Evolutionary conservation across 2,113 vertebrate genomes (phyloP).

Genomic region (Benitochromis conjunctus): DNA sequence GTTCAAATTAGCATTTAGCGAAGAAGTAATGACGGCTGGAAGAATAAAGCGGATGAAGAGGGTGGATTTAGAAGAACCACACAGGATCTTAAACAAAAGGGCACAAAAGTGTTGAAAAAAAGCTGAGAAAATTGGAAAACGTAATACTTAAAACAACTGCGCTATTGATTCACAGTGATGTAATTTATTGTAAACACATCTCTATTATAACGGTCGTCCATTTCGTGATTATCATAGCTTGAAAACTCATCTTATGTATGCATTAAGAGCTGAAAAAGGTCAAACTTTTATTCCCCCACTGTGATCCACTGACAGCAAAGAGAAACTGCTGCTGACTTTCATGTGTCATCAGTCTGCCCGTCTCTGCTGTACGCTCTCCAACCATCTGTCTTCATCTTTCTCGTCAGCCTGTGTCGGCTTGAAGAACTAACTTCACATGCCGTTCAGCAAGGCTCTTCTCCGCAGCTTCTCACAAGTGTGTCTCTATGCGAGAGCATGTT

Average conservation of each 20-base stretch:
- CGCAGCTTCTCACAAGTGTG: not conserved
- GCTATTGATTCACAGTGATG: not conserved
- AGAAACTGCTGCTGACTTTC: not conserved
- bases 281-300: not conserved
- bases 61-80: not conserved
- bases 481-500: not conserved
- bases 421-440: not conserved
- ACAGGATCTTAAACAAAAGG: not conserved
- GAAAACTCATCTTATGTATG: not conserved
- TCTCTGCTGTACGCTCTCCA: not conserved
- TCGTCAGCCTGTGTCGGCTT: not conserved
- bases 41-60: conserved; percentile 14
- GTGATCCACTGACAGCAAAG: not conserved
- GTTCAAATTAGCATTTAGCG: conserved; percentile 32
- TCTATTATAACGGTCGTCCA: not conserved
- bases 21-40: conserved; percentile 7
- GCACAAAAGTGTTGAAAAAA: not conserved
- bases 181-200: not conserved
- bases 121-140: not conserved
- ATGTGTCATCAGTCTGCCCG: not conserved
- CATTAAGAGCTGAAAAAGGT: not conserved
- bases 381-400: not conserved
- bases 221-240: not conserved
- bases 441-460: not conserved
- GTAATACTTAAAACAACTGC: not conserved